Evolutionary conservation across 1,140 invertebrate genomes (phyloP).

Genomic region (Caenorhabditis remanei): DNA sequence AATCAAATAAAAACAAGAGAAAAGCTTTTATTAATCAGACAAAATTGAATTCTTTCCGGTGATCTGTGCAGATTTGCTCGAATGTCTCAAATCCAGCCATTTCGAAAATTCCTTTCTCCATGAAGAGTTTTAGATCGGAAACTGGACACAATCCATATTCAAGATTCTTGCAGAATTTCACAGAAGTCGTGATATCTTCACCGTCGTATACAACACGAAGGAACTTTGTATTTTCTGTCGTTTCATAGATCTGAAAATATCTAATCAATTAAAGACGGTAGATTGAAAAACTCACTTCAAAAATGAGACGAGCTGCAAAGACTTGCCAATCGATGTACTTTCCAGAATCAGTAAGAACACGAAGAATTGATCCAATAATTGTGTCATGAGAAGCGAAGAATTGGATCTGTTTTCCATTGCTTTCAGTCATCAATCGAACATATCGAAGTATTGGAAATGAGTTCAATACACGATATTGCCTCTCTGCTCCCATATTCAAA

Average conservation of each 20-base stretch:
- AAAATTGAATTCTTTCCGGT: neutral
- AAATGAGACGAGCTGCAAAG: slow-evolving; percentile 44
- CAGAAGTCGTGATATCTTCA: slow-evolving; percentile 12
- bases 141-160: slow-evolving; percentile 45
- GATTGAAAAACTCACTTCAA: slow-evolving; percentile 31
- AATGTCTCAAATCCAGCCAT: slow-evolving; percentile 27
- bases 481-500: slow-evolving; percentile 11
- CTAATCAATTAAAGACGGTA: neutral
- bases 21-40: slow-evolving; percentile 25
- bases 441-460: slow-evolving; percentile 10
- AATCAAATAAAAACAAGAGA: neutral
- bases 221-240: neutral
- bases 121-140: neutral
- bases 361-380: slow-evolving; percentile 31
- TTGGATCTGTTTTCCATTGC: neutral
- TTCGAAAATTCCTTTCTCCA: slow-evolving; percentile 9
- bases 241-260: slow-evolving; percentile 6
- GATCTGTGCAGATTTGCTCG: neutral
- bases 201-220: slow-evolving; percentile 55
- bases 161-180: slow-evolving; percentile 41
- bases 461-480: slow-evolving; percentile 31
- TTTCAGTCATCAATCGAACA: slow-evolving; percentile 20
- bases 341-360: slow-evolving; percentile 24
- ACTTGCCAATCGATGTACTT: slow-evolving; percentile 31
- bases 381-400: slow-evolving; percentile 44